These are phyloP conservation scores for Diglossa cyanea DNA, from an alignment of 2,797 vertebrate species.

Conservation along the genomic window DNA sequence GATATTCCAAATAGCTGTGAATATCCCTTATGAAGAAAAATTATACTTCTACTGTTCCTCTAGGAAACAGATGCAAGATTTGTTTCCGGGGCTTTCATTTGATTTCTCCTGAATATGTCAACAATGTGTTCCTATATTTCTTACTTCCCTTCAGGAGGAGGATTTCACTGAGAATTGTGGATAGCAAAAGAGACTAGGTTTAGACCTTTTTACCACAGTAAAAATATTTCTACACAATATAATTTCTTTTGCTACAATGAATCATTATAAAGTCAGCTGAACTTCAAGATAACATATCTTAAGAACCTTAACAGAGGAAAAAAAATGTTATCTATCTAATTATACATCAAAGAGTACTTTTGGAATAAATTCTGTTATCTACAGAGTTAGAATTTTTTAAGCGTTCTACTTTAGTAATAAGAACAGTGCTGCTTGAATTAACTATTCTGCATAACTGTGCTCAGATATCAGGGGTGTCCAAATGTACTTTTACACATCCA, in stretches of 20 bases:
- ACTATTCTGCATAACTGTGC: not conserved
- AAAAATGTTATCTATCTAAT: constrained; percentile 51
- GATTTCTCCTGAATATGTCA: not conserved
- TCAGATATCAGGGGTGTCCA: not conserved
- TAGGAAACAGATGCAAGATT: not conserved
- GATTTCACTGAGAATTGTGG: constrained; percentile 1
- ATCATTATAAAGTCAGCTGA: constrained; percentile 45
- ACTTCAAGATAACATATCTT: constrained; percentile 54
- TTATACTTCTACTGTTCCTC: not conserved
- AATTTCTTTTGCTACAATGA: constrained; percentile 37
- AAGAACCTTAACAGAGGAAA: constrained; percentile 54
- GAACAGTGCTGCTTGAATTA: constrained; percentile 37
- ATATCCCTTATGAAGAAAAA: not conserved
- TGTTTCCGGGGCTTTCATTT: not conserved
- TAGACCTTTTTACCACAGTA: not conserved
- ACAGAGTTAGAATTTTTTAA: constrained; percentile 25
- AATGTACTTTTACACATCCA: constrained; percentile 15
- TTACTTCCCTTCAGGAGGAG: not conserved
- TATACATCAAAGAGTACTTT: constrained; percentile 66
- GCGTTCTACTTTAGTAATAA: constrained; percentile 36
- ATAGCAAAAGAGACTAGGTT: not conserved
- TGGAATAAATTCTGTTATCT: constrained; percentile 60
- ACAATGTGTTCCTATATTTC: not conserved
- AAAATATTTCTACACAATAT: not conserved
- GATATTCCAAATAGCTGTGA: not conserved